phyloP scores from a whole-genome alignment of 2,113 vertebrate genomes.

The Apeltes quadracus region DNA sequence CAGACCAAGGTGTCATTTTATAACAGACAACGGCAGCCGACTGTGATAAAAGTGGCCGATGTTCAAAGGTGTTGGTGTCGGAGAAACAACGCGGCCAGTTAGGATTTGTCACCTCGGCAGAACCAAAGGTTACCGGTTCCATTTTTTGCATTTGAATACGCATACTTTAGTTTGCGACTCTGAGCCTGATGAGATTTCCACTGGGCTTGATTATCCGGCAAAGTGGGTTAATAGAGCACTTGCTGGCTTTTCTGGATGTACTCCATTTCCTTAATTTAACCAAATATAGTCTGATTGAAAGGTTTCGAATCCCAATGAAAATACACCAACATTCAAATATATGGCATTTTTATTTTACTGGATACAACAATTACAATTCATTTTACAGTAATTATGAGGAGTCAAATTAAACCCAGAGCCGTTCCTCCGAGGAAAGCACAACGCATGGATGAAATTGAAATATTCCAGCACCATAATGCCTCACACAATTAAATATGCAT shows the following conservation, averaged over 20 bases:
- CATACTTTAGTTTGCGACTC: constrained; percentile 1
- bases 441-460: constrained; percentile 78
- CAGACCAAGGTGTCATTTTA: constrained; percentile 48
- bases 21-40: constrained; percentile 41
- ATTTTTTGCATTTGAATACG: constrained; percentile 31
- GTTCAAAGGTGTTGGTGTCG: constrained; percentile 30
- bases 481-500: constrained; percentile 78
- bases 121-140: constrained; percentile 21
- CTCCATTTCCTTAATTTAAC: constrained; percentile 54
- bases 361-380: constrained; percentile 75
- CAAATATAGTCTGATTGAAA: constrained; percentile 38
- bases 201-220: constrained; percentile 32
- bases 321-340: constrained; percentile 42
- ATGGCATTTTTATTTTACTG: constrained; percentile 62
- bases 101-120: constrained; percentile 8
- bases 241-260: constrained; percentile 45
- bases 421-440: constrained; percentile 67
- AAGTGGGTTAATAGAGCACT: constrained; percentile 59
- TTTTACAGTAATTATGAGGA: constrained; percentile 76
- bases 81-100: constrained; percentile 32
- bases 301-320: constrained; percentile 47
- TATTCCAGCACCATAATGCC: constrained; percentile 74
- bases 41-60: constrained; percentile 52
- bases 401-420: constrained; percentile 73
- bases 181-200: constrained; percentile 15